Percentiles rank a stretch among this genome's conserved stretches.
Conservation (phyloP, 2,888 invertebrate genomes). For the Hemistola chrysoprasaria region DNA sequence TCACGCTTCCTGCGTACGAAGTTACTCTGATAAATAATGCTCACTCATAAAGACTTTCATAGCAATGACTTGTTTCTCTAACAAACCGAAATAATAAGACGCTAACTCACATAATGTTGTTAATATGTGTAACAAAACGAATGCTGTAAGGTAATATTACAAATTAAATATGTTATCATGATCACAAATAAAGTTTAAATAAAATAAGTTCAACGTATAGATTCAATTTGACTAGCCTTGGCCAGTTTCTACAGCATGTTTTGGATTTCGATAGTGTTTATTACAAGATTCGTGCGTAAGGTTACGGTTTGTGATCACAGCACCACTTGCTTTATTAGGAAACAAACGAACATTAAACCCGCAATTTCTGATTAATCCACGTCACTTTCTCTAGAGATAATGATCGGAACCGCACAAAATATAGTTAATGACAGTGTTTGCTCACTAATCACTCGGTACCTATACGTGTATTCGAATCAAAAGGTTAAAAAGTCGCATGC, state of each 20-base stretch:
- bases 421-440: slow-evolving; percentile 21
- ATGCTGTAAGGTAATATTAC: no score
- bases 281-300: slow-evolving; percentile 6
- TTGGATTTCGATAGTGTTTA: slow-evolving; percentile 1
- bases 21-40: slow-evolving; percentile 30
- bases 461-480: slow-evolving; percentile 3
- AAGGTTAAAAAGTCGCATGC: no score
- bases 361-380: slow-evolving; percentile 23
- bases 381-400: slow-evolving; percentile 33
- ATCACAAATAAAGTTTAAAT: no score
- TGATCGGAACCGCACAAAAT: slow-evolving; percentile 27
- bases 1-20: slow-evolving; percentile 68
- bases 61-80: slow-evolving; percentile 11
- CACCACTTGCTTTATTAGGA: slow-evolving; percentile 9
- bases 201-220: no score
- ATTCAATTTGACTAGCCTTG: slow-evolving; percentile 11
- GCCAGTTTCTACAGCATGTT: slow-evolving; percentile 7
- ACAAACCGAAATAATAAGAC: slow-evolving; percentile 7
- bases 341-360: slow-evolving; percentile 23
- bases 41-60: slow-evolving; percentile 25
- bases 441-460: no score
- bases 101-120: not conserved
- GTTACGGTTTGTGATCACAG: slow-evolving; percentile 17
- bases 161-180: no score
- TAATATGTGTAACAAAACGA: no score